Evolutionary conservation across 2,113 vertebrate species (phyloP), one percentile per base, ranked within the genome.

Genomic region (Salvelinus namaycush): DNA sequence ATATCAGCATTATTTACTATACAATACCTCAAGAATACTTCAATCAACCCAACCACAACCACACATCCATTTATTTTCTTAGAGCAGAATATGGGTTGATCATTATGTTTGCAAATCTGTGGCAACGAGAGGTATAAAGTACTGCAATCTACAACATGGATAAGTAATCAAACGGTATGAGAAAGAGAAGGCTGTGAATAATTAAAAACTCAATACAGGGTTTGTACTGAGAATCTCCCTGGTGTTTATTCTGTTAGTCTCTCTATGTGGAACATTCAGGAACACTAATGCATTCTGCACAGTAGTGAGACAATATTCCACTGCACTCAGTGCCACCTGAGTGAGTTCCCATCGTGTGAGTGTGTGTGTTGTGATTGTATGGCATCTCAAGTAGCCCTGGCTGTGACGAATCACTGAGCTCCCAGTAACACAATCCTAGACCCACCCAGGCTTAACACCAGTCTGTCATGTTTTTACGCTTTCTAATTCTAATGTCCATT

Each of bases 221-320:
- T 54, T 18, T 54, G 51, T 54, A 3, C 51, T 16, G 51, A 54
- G 16, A 54, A 54, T 54, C 5, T 54, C 51, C 16, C 51, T 18
- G 18, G 59, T 24, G n/a, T 62, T 22, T 24, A 62, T 24, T 24
- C n/a, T 22, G 59, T 22, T 62, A 11, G 24, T 22, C 59, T 7
- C 59, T 62, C 20, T 22, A 3, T 62, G n/a, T 62, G 16, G 20
- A 22, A 62, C 16, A n/a, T 62, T 24, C 59, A 7, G n/a, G 59
- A 62, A 62, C 54, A 57, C n/a, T 22, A 62, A 62, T 24, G 18
- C 59, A 62, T 62, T 62, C 59, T 62, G 7, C 59, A n/a, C 59
- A 24, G n/a, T 62, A n/a, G 59, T 62, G 59, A 62, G n/a, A 62
- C 59, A 62, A 22, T 62, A 62, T 62, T 62, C 59, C 59, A 24